Base-by-base conservation (phyloP, 2,797 vertebrate species). In the Telmatherina bonti region DNA sequence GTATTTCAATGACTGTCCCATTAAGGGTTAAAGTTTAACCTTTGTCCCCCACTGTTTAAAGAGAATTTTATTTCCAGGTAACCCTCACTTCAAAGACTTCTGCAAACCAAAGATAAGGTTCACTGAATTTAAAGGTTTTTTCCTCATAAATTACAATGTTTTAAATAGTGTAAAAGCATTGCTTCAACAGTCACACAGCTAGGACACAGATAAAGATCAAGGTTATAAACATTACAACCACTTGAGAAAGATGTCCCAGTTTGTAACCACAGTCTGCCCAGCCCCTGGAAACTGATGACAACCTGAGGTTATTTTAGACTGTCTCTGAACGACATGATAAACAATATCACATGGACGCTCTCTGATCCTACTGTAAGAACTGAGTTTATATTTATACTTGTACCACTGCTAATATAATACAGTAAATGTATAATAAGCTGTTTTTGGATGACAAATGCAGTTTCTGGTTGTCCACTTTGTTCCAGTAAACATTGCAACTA, bases 11-110 rank as follows among this genome's bases (percentile, higher is more conserved):
- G 35, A 36, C 9, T 36, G 35, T 10, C 35, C 12, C 2, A 36
- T 36, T 12, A 36, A 36, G 35, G 35, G 35, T 47, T 11, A 47
- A 26, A 65, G 62, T 18, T 36, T 16, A 29, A 43, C 41, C 31
- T 54, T 36, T 38, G 26, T 38, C 24, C 35, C 33, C 13, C 6
- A 52, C 9, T 29, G 31, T 36, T 52, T 27, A 20, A 36, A 13
- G 15, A 52, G 62, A 64, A 35, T 11, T 54, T 16, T 30, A 43
- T 24, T 57, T 57, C 53, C 15, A n/a, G 31, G 55, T 68, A 58
- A 47, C 4, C 11, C 22, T 38, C 45, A 15, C 43, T 29, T 11
- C 22, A 13, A n/a, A 15, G 20, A 16, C 7, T 45, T 27, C 36
- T 53, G 41, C 30, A 29, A 57, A 67, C 29, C 38, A 45, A 56